Conservation (phyloP, 2,888 invertebrate species). For the Amblyteles armatorius region DNA sequence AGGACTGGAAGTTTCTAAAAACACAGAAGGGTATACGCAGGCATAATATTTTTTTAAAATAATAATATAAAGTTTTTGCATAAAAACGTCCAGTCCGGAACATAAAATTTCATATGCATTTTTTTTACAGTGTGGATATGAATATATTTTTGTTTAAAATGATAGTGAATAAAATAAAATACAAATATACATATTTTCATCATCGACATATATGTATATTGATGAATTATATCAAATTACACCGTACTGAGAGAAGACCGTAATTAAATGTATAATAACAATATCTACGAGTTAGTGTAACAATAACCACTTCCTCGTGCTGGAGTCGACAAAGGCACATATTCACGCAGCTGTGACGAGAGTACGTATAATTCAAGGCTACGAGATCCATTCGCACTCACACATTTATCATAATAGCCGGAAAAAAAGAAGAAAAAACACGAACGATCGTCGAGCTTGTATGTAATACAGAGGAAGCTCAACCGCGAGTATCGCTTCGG, state of each 20-base stretch:
- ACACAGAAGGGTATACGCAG: too few relatives aligned
- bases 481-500: neutral
- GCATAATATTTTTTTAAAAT: too few relatives aligned
- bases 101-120: too few relatives aligned
- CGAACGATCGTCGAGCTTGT: neutral
- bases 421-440: neutral
- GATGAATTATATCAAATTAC: neutral
- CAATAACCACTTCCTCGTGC: neutral
- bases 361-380: slow-evolving; percentile 34
- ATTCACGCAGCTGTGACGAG: slow-evolving; percentile 30
- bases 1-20: neutral
- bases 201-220: neutral
- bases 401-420: neutral
- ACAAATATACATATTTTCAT: too few relatives aligned
- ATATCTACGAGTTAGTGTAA: neutral
- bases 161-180: too few relatives aligned
- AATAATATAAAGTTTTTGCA: too few relatives aligned
- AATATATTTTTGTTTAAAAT: too few relatives aligned
- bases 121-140: neutral
- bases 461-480: neutral
- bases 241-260: neutral
- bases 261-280: neutral
- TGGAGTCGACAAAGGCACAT: neutral
- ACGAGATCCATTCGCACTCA: slow-evolving; percentile 20
- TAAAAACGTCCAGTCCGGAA: too few relatives aligned